Conservation (phyloP, 2,113 vertebrate species). For the Ictalurus furcatus region DNA sequence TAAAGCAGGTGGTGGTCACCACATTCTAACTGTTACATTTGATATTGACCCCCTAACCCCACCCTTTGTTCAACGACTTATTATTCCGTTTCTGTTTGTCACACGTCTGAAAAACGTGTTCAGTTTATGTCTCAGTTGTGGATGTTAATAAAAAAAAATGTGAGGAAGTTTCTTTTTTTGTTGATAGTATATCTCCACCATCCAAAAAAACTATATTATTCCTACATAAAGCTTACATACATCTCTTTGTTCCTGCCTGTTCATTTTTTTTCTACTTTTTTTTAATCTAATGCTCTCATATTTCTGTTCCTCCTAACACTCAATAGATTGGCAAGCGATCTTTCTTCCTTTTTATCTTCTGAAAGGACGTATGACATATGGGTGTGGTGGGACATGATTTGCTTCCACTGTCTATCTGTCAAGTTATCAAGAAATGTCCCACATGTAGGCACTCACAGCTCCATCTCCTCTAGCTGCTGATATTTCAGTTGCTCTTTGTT, state of each 20-base stretch:
- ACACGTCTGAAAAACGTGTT: too few relatives aligned
- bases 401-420: conserved; percentile 28
- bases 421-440: conserved; percentile 32
- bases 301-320: conserved; percentile 19
- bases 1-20: too few relatives aligned
- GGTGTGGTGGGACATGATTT: conserved; percentile 21
- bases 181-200: not conserved
- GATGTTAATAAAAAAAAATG: too few relatives aligned
- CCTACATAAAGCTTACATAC: conserved; percentile 9
- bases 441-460: conserved; percentile 33
- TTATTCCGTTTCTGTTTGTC: too few relatives aligned
- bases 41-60: too few relatives aligned
- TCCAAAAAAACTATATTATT: not conserved
- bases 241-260: not conserved
- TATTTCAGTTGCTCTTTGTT: conserved; percentile 58
- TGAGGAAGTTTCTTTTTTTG: too few relatives aligned
- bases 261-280: not conserved
- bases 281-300: conserved; percentile 17
- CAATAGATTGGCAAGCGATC: conserved; percentile 20
- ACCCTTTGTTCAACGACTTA: too few relatives aligned
- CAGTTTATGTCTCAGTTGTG: too few relatives aligned
- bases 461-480: conserved; percentile 32
- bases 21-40: too few relatives aligned
- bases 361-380: conserved; percentile 13
- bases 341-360: conserved; percentile 23